A percentile compares a stretch with the other conserved stretches of the same genome.
Conservation (phyloP, 2,113 vertebrate genomes). For the Nycticorax nycticorax region DNA sequence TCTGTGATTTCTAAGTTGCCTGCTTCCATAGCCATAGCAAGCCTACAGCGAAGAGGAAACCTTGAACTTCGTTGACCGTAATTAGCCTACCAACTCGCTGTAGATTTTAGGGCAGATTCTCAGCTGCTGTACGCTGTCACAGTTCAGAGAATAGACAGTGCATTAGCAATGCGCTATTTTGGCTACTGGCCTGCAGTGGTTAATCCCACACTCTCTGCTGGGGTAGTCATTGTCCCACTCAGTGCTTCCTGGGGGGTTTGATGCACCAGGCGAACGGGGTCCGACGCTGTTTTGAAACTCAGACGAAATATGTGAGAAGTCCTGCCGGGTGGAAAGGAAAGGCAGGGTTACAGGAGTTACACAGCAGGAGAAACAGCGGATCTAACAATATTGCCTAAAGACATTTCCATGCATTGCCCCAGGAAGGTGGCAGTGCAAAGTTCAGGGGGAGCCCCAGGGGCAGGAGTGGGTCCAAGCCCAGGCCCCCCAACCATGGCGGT, state of each 20-base stretch:
- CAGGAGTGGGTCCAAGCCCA: neutral
- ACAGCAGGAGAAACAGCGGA: neutral
- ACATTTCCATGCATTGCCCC: neutral
- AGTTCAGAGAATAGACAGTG: neutral
- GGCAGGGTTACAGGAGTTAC: neutral
- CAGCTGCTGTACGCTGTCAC: neutral
- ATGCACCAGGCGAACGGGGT: constrained; percentile 89
- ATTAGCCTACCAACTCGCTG: neutral
- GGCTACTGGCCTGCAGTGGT: constrained; percentile 91
- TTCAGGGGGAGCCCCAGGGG: neutral
- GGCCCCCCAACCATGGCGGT: neutral
- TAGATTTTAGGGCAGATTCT: neutral
- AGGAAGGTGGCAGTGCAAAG: accelerated
- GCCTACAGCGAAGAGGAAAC: neutral
- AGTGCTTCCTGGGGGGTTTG: constrained; percentile 83
- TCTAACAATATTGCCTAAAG: accelerated
- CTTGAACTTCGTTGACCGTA: neutral
- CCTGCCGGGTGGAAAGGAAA: constrained; percentile 68
- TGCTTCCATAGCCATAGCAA: neutral
- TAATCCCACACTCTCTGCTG: constrained; percentile 93
- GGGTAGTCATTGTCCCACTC: constrained; percentile 96
- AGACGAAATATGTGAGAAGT: constrained; percentile 91
- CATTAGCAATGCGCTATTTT: neutral
- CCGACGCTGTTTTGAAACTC: constrained; percentile 93
- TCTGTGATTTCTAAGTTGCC: neutral